Conservation (phyloP, 2,797 vertebrate genomes). For the Notolepis coatsorum region DNA sequence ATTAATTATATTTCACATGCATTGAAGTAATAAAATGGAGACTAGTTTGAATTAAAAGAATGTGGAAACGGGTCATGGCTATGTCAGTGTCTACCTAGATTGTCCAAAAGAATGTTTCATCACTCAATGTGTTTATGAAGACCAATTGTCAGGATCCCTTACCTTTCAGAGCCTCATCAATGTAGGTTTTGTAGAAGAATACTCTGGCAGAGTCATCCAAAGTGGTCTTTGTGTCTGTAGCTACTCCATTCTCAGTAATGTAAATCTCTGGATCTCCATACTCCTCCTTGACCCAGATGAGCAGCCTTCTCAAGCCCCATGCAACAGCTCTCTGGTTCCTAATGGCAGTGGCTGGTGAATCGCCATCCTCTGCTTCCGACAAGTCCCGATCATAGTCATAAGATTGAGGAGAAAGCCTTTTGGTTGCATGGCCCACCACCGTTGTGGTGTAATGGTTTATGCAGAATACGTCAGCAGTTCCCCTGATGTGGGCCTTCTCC, state of each 20-base stretch:
- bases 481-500: constrained; percentile 85
- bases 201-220: constrained; percentile 85
- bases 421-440: constrained; percentile 77
- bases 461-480: constrained; percentile 92
- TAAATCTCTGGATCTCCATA: constrained; percentile 91
- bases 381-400: constrained; percentile 85
- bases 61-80: too few relatives aligned
- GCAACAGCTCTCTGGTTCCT: constrained; percentile 76
- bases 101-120: too few relatives aligned
- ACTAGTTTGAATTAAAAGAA: background rate
- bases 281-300: constrained; percentile 96
- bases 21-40: too few relatives aligned
- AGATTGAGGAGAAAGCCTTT: constrained; percentile 76
- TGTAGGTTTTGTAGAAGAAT: constrained; percentile 92
- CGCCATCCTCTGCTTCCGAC: constrained; percentile 57
- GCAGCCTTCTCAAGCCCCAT: constrained; percentile 90
- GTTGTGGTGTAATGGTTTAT: constrained; percentile 88
- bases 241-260: constrained; percentile 90
- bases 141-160: background rate
- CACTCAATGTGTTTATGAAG: background rate
- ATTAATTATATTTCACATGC: too few relatives aligned
- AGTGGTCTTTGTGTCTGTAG: constrained; percentile 52
- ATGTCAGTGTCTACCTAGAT: too few relatives aligned
- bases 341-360: constrained; percentile 80
- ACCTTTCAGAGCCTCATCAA: constrained; percentile 97